phyloP scores from a whole-genome alignment of 2,888 invertebrate genomes.

The Physocephala rufipes region DNA sequence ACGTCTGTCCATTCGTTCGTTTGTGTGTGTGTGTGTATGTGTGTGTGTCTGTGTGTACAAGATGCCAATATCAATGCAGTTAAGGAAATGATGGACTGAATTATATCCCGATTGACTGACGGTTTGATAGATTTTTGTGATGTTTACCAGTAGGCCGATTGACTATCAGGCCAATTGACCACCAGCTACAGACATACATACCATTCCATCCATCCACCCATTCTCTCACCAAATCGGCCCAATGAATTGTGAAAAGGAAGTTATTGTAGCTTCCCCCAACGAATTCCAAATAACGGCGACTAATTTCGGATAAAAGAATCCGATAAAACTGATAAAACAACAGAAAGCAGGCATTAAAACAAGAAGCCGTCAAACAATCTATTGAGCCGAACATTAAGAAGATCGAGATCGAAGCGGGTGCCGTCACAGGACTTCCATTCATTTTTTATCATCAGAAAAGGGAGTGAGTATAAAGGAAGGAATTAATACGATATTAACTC shows the following conservation, averaged over 20 bases:
- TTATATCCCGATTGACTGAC: not conserved
- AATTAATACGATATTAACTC: not conserved
- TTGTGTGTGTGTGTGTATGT: not conserved
- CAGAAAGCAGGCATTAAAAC: not conserved
- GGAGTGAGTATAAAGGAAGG: not conserved
- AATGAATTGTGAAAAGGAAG: not conserved
- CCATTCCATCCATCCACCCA: no score
- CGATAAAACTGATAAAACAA: not conserved
- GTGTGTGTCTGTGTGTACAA: no score
- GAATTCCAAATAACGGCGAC: no score
- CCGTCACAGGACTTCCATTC: not conserved
- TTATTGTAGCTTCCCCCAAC: not conserved
- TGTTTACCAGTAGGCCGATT: no score
- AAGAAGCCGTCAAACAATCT: no score
- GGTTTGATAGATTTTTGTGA: not conserved
- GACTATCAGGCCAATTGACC: no score
- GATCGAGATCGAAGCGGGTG: no score
- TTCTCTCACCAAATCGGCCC: no score
- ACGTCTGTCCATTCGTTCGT: not conserved
- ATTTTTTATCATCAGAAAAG: constrained; percentile 17
- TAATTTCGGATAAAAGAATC: not conserved
- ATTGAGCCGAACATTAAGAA: no score
- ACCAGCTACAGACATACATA: no score
- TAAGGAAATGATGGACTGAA: no score
- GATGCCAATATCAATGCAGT: no score